Evolutionary conservation across 2,797 vertebrate genomes (phyloP).

Genomic region (Catamblyrhynchus diadema): DNA sequence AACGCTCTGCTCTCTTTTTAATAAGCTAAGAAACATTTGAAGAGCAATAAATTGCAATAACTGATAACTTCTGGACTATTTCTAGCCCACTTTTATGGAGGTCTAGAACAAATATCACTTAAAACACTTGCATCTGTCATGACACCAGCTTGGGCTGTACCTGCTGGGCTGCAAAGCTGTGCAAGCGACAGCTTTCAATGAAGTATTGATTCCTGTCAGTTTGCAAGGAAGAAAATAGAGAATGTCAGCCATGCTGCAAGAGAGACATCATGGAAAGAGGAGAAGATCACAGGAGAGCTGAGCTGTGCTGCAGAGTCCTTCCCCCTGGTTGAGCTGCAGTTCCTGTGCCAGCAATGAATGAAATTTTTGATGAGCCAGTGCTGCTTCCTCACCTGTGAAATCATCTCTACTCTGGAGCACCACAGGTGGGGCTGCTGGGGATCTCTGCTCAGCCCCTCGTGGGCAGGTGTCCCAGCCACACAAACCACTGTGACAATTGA

Average conservation of each 20-base stretch:
- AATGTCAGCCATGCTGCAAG: background rate
- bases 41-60: background rate
- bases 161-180: background rate
- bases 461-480: constrained; percentile 5
- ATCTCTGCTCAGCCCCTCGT: background rate
- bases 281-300: background rate
- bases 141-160: background rate
- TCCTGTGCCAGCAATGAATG: background rate
- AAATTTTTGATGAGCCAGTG: background rate
- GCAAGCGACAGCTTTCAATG: background rate
- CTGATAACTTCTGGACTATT: background rate
- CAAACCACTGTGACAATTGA: background rate
- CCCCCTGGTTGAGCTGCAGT: rapidly evolving
- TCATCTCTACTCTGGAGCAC: background rate
- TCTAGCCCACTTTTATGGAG: background rate
- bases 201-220: background rate
- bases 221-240: background rate
- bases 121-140: background rate
- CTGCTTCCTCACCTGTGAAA: background rate
- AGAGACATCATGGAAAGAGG: background rate
- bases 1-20: rapidly evolving
- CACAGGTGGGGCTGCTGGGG: background rate
- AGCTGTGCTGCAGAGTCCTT: background rate
- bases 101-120: background rate
- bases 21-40: background rate